These are phyloP conservation scores for Falco concolor DNA, from an alignment of 2,797 vertebrate genomes.

Conservation along the genomic window DNA sequence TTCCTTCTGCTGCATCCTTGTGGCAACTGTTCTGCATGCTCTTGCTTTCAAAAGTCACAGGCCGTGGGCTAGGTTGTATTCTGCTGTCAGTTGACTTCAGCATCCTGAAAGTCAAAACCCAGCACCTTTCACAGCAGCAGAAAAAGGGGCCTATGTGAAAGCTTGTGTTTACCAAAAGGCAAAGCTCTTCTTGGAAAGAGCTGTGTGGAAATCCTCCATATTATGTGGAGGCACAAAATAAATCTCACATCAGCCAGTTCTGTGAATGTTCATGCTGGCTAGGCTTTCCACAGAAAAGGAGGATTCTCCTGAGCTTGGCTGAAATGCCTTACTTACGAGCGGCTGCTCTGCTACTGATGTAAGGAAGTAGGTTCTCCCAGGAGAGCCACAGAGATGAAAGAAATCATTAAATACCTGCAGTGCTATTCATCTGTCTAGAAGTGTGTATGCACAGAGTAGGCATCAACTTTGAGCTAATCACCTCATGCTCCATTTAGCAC, in stretches of 20 bases:
- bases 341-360: neutral
- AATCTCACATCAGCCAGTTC: neutral
- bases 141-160: neutral
- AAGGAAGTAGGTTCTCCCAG: neutral
- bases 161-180: neutral
- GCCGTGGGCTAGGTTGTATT: neutral
- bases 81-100: neutral
- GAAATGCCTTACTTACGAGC: neutral
- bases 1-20: neutral
- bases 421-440: neutral
- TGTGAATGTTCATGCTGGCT: neutral
- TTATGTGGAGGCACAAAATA: neutral
- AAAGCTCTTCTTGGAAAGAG: neutral
- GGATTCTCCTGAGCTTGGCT: neutral
- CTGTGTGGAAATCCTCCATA: neutral
- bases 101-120: neutral
- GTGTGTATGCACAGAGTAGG: neutral
- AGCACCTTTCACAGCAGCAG: neutral
- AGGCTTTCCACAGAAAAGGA: neutral
- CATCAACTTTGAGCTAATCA: neutral
- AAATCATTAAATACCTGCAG: neutral
- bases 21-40: neutral
- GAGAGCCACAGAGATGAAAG: neutral
- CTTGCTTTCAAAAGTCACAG: neutral
- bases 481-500: neutral